These are phyloP conservation scores for Chiloscyllium plagiosum DNA, from an alignment of 2,113 vertebrate species.

Conservation along the genomic window DNA sequence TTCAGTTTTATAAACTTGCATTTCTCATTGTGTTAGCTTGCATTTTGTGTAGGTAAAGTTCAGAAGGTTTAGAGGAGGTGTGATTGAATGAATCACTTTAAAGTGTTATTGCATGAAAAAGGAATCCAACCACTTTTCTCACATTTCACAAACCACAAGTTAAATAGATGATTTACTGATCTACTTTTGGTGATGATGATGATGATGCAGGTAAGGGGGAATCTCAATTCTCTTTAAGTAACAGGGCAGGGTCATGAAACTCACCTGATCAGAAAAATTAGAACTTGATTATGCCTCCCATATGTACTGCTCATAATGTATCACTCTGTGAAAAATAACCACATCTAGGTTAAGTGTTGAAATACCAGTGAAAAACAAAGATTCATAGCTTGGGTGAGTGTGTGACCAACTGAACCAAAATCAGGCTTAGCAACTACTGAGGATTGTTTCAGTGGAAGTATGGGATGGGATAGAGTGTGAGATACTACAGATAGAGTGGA, in stretches of 20 bases:
- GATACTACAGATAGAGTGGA: background rate
- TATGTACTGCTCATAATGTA: background rate
- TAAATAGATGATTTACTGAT: background rate
- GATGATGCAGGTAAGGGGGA: background rate
- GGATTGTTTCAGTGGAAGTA: background rate
- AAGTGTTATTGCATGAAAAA: background rate
- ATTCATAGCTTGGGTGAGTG: background rate
- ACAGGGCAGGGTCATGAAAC: background rate
- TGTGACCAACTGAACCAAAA: background rate
- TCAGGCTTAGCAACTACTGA: background rate
- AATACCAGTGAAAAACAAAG: background rate
- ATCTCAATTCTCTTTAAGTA: background rate
- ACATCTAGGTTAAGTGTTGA: background rate
- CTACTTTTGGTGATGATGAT: background rate
- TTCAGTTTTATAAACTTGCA: background rate
- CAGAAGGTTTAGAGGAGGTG: background rate
- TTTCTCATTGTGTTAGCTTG: background rate
- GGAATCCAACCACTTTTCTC: background rate
- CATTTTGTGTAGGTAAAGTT: no score
- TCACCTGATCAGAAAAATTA: background rate
- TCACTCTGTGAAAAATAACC: background rate
- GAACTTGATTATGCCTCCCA: background rate
- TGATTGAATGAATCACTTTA: background rate
- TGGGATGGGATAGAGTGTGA: background rate
- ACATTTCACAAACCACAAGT: background rate